phyloP scores from a whole-genome alignment of 2,888 invertebrate species.

The Pocota personata region DNA sequence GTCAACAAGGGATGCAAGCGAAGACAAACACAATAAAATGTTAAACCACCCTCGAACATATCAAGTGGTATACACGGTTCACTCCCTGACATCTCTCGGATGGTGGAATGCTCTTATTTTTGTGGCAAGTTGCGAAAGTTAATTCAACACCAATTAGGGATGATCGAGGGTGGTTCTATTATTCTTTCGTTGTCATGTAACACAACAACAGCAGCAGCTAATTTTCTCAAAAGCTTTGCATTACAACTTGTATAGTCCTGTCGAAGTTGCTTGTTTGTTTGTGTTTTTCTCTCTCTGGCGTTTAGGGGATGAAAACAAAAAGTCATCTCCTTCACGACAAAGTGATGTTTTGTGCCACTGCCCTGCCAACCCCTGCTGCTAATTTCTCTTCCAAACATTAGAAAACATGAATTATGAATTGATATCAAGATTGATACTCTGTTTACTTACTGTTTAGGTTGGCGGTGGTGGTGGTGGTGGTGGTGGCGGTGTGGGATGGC shows the following conservation, averaged over 20 bases:
- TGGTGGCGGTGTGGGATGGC: slow-evolving; percentile 5
- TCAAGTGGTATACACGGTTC: slow-evolving; percentile 56
- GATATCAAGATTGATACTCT: slow-evolving; percentile 81
- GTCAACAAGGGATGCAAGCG: slow-evolving; percentile 74
- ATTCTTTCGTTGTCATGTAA: slow-evolving; percentile 45
- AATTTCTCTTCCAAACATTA: slow-evolving; percentile 66
- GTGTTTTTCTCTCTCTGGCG: not conserved
- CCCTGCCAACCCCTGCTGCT: slow-evolving; percentile 54
- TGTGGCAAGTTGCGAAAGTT: slow-evolving; percentile 77
- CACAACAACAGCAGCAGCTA: slow-evolving; percentile 48
- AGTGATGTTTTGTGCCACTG: slow-evolving; percentile 25
- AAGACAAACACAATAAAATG: slow-evolving; percentile 74
- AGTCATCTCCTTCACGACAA: slow-evolving; percentile 38
- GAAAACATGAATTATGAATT: slow-evolving; percentile 83
- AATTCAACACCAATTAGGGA: slow-evolving; percentile 83
- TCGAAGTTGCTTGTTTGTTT: slow-evolving; percentile 32
- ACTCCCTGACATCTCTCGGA: slow-evolving; percentile 59
- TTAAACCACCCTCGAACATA: slow-evolving; percentile 59
- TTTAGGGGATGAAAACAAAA: slow-evolving; percentile 56
- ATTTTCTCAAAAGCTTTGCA: slow-evolving; percentile 69
- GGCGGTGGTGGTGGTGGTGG: slow-evolving; percentile 30
- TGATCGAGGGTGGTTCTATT: slow-evolving; percentile 77
- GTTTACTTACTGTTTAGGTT: slow-evolving; percentile 56
- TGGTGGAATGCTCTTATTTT: slow-evolving; percentile 61
- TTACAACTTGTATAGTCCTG: slow-evolving; percentile 23